A percentile compares a stretch with the other conserved stretches of the same genome.
phyloP scores from a whole-genome alignment of 2,888 invertebrate genomes.

The Pardosa pseudoannulata region DNA sequence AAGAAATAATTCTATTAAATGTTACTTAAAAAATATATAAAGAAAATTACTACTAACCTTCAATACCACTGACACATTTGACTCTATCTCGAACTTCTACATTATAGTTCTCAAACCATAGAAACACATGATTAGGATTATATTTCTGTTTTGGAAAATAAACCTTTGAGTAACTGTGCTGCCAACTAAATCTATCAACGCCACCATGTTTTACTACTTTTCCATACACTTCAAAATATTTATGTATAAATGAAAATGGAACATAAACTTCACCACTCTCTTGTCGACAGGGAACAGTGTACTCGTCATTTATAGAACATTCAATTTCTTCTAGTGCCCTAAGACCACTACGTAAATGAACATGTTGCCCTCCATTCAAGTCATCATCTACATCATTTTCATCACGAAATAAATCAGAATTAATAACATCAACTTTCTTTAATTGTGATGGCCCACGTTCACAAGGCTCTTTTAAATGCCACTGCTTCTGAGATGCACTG shows the following conservation, averaged over 20 bases:
- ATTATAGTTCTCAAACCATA: conserved; percentile 98
- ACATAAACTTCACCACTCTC: conserved; percentile 90
- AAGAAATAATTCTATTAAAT: too few species aligned
- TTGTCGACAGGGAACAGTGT: conserved; percentile 86
- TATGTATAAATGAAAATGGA: conserved; percentile 93
- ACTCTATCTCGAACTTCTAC: conserved; percentile 97
- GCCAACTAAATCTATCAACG: conserved; percentile 93
- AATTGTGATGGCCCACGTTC: not conserved
- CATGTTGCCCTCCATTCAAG: conserved; percentile 14
- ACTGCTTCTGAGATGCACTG: conserved; percentile 18
- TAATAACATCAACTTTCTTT: conserved; percentile 18
- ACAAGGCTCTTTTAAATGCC: conserved; percentile 35
- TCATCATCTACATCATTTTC: conserved; percentile 30
- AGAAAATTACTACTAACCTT: conserved; percentile 82
- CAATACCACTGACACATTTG: conserved; percentile 94
- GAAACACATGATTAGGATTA: conserved; percentile 92
- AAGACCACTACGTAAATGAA: conserved; percentile 27
- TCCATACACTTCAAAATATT: conserved; percentile 95
- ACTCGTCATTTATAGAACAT: conserved; percentile 92
- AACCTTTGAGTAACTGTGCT: conserved; percentile 94
- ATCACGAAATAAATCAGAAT: conserved; percentile 46
- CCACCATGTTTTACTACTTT: conserved; percentile 84
- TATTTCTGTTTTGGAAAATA: conserved; percentile 93
- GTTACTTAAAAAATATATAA: too few species aligned
- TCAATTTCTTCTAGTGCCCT: conserved; percentile 67